These are phyloP conservation scores for Tetraneura akinire DNA, from an alignment of 1,140 invertebrate genomes.

Conservation along the genomic window DNA sequence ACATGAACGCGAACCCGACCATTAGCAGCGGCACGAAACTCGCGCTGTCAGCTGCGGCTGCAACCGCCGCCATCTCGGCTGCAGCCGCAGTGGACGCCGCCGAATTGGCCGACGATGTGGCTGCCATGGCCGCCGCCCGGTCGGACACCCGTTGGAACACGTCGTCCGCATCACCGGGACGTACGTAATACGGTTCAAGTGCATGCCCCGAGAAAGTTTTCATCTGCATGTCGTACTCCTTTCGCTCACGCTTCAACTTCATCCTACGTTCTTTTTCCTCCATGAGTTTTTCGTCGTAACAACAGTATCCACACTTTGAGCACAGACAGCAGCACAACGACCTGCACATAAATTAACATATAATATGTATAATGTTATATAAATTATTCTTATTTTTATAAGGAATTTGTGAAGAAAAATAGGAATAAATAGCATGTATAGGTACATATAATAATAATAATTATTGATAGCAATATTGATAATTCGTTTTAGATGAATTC, in stretches of 20 bases:
- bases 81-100: slow-evolving; percentile 13
- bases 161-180: slow-evolving; percentile 56
- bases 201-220: slow-evolving; percentile 63
- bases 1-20: slow-evolving; percentile 76
- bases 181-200: slow-evolving; percentile 78
- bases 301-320: slow-evolving; percentile 82
- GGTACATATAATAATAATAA: no score
- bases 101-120: slow-evolving; percentile 57
- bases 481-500: no score
- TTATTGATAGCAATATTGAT: no score
- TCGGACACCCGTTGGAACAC: slow-evolving; percentile 44
- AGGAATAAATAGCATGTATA: no score
- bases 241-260: slow-evolving; percentile 74
- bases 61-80: slow-evolving; percentile 40
- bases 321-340: slow-evolving; percentile 80
- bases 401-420: no score
- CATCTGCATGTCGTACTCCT: slow-evolving; percentile 67
- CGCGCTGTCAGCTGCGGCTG: slow-evolving; percentile 55
- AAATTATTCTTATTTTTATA: no score
- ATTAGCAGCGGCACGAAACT: slow-evolving; percentile 74
- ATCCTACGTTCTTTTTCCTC: slow-evolving; percentile 75
- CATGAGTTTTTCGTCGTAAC: slow-evolving; percentile 79
- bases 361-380: no score
- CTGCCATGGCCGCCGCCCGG: slow-evolving; percentile 23
- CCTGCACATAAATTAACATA: slow-evolving; percentile 60